phyloP scores from a whole-genome alignment of 2,888 invertebrate species.

The Escarpia spicata region DNA sequence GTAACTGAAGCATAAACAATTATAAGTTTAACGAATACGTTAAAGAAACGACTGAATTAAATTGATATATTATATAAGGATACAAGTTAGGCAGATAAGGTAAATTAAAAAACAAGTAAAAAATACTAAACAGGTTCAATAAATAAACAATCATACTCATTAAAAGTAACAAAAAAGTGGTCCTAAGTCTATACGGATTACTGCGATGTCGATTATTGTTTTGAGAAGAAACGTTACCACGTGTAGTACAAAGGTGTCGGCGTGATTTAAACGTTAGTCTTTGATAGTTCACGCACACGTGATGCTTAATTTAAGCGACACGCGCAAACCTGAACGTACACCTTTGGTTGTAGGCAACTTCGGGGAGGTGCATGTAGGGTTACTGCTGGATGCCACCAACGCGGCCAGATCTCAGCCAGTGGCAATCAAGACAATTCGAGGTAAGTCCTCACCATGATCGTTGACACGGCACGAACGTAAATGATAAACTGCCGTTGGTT shows the following conservation, averaged over 20 bases:
- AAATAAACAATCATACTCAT: too few species aligned
- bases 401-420: slow-evolving; percentile 22
- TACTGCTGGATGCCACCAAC: slow-evolving; percentile 22
- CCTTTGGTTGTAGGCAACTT: slow-evolving; percentile 24
- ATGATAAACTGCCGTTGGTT: not conserved
- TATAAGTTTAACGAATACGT: too few species aligned
- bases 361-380: slow-evolving; percentile 29
- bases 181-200: not conserved
- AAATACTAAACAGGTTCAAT: too few species aligned
- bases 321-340: not conserved
- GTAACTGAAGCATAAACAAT: too few species aligned
- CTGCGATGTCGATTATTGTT: not conserved
- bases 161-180: too few species aligned
- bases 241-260: not conserved
- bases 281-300: not conserved
- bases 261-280: not conserved
- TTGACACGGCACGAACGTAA: too few species aligned
- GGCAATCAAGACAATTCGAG: slow-evolving; percentile 28
- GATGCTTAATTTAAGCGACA: not conserved
- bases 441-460: not conserved
- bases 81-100: too few species aligned
- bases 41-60: too few species aligned
- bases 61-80: too few species aligned
- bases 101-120: too few species aligned
- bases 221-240: not conserved